These are phyloP conservation scores for Cephalopterus ornatus DNA, from an alignment of 2,113 vertebrate species.

Conservation along the genomic window DNA sequence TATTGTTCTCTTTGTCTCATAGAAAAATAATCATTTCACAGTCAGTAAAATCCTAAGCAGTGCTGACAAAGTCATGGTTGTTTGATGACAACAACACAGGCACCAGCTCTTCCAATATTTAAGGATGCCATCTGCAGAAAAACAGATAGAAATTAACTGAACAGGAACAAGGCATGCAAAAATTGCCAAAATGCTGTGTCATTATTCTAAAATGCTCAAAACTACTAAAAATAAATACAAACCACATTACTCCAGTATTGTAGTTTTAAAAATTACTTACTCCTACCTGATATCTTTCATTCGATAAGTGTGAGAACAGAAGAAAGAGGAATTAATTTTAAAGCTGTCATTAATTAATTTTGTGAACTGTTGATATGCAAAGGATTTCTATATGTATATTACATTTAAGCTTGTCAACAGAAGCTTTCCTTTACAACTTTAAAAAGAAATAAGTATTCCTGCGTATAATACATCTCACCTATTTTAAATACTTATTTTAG, in stretches of 20 bases:
- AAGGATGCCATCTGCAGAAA: constrained; percentile 78
- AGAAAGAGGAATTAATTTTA: neutral
- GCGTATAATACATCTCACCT: accelerated
- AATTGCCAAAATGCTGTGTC: neutral
- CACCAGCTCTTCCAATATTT: constrained; percentile 82
- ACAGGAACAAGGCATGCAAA: neutral
- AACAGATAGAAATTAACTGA: neutral
- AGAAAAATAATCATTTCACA: constrained; percentile 73
- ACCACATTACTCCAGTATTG: neutral
- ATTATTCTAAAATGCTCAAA: neutral
- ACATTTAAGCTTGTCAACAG: neutral
- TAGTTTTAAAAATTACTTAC: neutral
- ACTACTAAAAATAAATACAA: neutral
- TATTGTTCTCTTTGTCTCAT: constrained; percentile 30
- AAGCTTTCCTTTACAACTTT: neutral
- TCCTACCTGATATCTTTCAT: neutral
- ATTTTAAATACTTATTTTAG: neutral
- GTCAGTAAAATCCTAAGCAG: constrained; percentile 51
- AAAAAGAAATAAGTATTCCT: neutral
- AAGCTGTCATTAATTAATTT: neutral
- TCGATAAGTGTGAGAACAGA: neutral
- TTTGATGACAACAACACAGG: constrained; percentile 82
- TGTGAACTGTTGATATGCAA: neutral
- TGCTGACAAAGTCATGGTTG: constrained; percentile 67
- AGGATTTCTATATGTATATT: neutral